Percentiles rank a stretch among this genome's conserved stretches.
phyloP scores from a whole-genome alignment of 2,797 vertebrate species.

The Liparis tanakae region DNA sequence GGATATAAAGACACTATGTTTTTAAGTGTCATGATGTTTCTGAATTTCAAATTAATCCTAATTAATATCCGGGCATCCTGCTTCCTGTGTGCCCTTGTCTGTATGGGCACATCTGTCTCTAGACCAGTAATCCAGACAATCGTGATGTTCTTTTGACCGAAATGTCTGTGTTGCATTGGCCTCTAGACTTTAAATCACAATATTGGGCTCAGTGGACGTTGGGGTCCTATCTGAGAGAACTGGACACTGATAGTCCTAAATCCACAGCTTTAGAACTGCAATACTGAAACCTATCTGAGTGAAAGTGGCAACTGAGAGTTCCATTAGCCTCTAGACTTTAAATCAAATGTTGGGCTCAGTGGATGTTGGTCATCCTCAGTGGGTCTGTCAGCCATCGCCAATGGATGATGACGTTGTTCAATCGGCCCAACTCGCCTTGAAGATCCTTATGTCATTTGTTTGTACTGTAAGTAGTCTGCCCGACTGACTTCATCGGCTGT shows the following conservation, averaged over 20 bases:
- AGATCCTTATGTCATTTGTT: background rate
- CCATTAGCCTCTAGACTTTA: background rate
- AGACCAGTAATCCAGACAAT: background rate
- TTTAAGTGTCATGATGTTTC: background rate
- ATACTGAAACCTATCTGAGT: too few species aligned
- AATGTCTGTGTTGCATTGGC: background rate
- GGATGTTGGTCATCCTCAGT: too few species aligned
- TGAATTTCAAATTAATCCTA: background rate
- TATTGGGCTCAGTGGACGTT: background rate
- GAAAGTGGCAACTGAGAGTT: too few species aligned
- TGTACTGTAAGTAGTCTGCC: background rate
- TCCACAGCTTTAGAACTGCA: too few species aligned
- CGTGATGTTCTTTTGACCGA: background rate
- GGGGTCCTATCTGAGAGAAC: too few species aligned
- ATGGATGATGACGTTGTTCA: background rate
- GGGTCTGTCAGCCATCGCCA: background rate
- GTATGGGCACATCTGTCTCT: background rate
- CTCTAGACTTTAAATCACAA: background rate
- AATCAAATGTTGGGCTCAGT: background rate
- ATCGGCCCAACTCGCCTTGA: background rate
- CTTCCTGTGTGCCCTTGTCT: background rate
- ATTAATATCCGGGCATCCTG: too few species aligned
- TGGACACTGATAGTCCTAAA: too few species aligned
- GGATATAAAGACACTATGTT: background rate
- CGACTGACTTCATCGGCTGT: background rate